Conservation (phyloP, 2,797 vertebrate genomes). For the Coluber constrictor region DNA sequence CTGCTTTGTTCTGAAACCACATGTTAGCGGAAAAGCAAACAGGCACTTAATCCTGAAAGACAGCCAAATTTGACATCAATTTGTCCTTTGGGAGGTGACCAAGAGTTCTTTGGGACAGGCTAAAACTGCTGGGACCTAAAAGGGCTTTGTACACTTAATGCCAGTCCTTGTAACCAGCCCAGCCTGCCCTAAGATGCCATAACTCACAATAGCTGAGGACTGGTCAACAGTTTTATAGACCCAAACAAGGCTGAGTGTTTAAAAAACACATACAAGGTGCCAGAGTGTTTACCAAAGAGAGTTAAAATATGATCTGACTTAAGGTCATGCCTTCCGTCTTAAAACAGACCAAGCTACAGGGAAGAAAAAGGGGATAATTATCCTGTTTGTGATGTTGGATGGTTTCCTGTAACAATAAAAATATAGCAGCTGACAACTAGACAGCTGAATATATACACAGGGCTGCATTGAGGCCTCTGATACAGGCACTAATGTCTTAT, state of each 20-base stretch:
- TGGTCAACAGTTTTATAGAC: constrained; percentile 25
- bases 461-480: constrained; percentile 57
- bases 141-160: constrained; percentile 43
- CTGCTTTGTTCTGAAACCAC: constrained; percentile 82
- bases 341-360: constrained; percentile 42
- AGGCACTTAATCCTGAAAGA: constrained; percentile 88
- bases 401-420: constrained; percentile 67
- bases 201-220: constrained; percentile 45
- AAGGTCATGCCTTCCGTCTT: constrained; percentile 47
- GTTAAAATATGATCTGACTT: constrained; percentile 52
- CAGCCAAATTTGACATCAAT: constrained; percentile 86
- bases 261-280: constrained; percentile 39
- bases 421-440: constrained; percentile 55
- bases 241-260: constrained; percentile 14
- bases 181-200: constrained; percentile 39
- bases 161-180: constrained; percentile 62
- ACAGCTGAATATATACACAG: constrained; percentile 60
- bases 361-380: constrained; percentile 47
- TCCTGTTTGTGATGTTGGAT: constrained; percentile 66
- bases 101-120: constrained; percentile 56
- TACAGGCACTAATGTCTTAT: constrained; percentile 65
- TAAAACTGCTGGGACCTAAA: constrained; percentile 58
- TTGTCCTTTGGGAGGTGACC: constrained; percentile 79
- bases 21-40: constrained; percentile 82
- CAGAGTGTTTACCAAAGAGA: constrained; percentile 54